A percentile compares a stretch with the other conserved stretches of the same genome.
Conservation (phyloP, 2,888 invertebrate genomes). For the Cybosia mesomella region DNA sequence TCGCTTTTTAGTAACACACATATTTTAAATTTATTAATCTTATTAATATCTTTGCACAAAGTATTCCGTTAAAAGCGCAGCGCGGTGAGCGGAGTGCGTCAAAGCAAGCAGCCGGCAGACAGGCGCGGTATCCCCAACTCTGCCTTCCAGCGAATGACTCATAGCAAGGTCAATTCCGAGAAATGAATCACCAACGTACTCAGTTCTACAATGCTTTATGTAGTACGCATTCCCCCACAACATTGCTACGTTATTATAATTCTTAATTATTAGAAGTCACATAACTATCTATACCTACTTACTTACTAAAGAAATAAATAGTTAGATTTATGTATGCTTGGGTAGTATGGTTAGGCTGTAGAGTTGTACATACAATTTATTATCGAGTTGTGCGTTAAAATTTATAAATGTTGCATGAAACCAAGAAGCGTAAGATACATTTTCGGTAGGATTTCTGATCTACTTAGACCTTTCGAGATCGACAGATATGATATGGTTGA, state of each 20-base stretch:
- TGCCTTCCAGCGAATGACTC: slow-evolving; percentile 87
- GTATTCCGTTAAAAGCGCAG: slow-evolving; percentile 65
- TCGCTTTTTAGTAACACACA: slow-evolving; percentile 65
- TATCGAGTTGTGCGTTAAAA: no score
- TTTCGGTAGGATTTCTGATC: slow-evolving; percentile 1
- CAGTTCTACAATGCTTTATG: slow-evolving; percentile 83
- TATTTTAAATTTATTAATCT: slow-evolving; percentile 59
- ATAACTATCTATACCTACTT: slow-evolving; percentile 12
- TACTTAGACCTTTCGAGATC: background rate
- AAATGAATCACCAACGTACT: slow-evolving; percentile 86
- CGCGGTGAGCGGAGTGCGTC: slow-evolving; percentile 76
- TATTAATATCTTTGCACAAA: slow-evolving; percentile 61
- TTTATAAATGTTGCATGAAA: background rate
- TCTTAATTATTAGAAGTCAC: slow-evolving; percentile 55
- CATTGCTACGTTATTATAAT: slow-evolving; percentile 63
- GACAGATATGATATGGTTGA: background rate
- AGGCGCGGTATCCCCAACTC: slow-evolving; percentile 87
- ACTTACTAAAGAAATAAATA: background rate
- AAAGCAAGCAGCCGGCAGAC: slow-evolving; percentile 85
- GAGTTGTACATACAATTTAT: background rate
- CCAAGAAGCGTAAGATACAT: background rate
- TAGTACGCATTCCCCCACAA: slow-evolving; percentile 79
- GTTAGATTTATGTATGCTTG: background rate
- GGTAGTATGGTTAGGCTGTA: background rate
- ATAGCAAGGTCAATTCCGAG: slow-evolving; percentile 88